Evolutionary conservation across 2,888 invertebrate genomes (phyloP), one percentile per base, ranked within the genome.

Genomic region (Tryphoninae sp.): DNA sequence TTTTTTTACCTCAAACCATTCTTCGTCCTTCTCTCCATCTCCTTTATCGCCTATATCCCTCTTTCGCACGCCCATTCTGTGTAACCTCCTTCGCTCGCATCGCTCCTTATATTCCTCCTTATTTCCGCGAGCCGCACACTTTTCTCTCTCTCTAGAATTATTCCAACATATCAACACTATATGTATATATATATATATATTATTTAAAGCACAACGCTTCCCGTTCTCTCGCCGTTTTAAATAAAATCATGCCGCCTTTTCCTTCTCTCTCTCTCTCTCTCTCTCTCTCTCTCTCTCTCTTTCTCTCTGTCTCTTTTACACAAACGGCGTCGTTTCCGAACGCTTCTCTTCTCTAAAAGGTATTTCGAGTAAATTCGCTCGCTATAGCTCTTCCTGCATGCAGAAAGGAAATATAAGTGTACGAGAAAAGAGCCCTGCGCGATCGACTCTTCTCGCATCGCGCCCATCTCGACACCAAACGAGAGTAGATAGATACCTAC

Each of bases 151-250:
- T 33, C 33, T 33, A 33, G 33, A 33, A 64, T 65, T 65, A 42
- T 79, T 75, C 40, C 51, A 40, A 61, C 76, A 53, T 62, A 77
- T 77, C 55, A 51, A 69, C 68, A 11, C 49, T 33, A 59, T 33
- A 11, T 19, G 19, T 19, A 19, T 19, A 55, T 55, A 55, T 19
- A 1, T 55, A 55, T n/a, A 19, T 49, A n/a, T n/a, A n/a, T 87
- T 87, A 87, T 86, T 87, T 86, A 88, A 85, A 82, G 80, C 81
- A 72, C 82, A 83, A 85, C 86, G 84, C 84, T 77, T 81, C 80
- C 81, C 72, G 82, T 68, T 81, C 77, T 64, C 77, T 62, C 45
- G 55, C 42, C 33, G 19, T 83, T 84, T 84, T 81, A 86, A 87
- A 87, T 86, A 87, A 87, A 87, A 88, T 86, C 86, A 85, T 83